These are phyloP conservation scores for Oeneis ivallda DNA, from an alignment of 2,888 invertebrate species.

Conservation along the genomic window DNA sequence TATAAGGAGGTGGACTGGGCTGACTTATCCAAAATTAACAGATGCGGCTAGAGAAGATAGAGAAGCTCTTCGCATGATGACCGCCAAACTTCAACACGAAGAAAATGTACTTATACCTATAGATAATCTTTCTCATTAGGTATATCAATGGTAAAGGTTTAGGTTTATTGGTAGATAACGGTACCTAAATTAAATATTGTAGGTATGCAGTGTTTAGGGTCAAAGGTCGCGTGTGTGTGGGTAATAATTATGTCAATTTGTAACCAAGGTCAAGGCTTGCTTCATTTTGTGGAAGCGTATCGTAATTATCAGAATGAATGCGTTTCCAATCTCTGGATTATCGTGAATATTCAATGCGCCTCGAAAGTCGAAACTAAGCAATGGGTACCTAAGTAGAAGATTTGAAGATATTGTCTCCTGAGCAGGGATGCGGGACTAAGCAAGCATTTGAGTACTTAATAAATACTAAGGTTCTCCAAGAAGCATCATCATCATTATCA, in stretches of 20 bases:
- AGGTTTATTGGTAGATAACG: constrained; percentile 36
- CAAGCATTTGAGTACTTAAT: no score
- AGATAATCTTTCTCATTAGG: no score
- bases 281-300: constrained; percentile 13
- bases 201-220: constrained; percentile 32
- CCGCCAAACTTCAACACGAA: no score
- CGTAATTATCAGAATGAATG: constrained; percentile 15
- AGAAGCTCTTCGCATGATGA: no score
- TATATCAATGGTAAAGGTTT: constrained; percentile 23
- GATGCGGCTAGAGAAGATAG: no score
- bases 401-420: no score
- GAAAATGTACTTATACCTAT: no score
- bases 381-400: background rate
- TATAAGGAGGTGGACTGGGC: no score
- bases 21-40: no score
- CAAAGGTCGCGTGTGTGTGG: constrained; percentile 27
- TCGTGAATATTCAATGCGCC: background rate
- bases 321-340: constrained; percentile 2
- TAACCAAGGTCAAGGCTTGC: constrained; percentile 35
- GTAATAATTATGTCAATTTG: constrained; percentile 28
- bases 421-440: no score
- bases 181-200: constrained; percentile 38
- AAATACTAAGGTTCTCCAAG: no score
- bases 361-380: background rate
- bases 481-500: no score